Base-by-base conservation (phyloP, 2,797 vertebrate species). In the Myotis vivesi region DNA sequence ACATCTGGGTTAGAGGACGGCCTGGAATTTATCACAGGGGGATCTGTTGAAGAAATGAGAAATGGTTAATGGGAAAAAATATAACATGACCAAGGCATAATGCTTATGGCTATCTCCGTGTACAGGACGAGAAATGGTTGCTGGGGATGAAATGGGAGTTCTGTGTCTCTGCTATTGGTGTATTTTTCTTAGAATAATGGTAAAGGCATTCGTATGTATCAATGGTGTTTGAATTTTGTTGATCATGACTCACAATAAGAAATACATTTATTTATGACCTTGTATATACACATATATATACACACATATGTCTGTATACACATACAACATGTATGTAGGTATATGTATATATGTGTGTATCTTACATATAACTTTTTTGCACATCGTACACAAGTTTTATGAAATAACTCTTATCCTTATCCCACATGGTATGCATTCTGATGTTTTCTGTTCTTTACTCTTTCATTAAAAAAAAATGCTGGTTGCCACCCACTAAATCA, bases 211-310 rank as follows among this genome's bases (percentile, higher is more conserved):
- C 17, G 44, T 51, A 9, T 28, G 13, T 68, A 68, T 92, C 38
- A 80, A 0, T 77, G 41, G 30, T 38, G 11, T 49, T 96, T 64
- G 25, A 69, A 68, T 3, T 30, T 90, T 79, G 87, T 69, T 72
- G 8, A 36, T 94, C 30, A 89, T 69, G 36, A 77, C 71, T 55
- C 33, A 41, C 30, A 82, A 41, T 76, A 72, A 87, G 16, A 94
- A 90, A 77, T 72, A 90, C 7, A 95, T 46, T 73, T 93, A 69
- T 66, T 73, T 12, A 77, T 91, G 68, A 80, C 16, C 33, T 11
- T 71, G 6, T 62, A 73, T 46, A 73, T 3, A 55, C 3, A 62
- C 28, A 36, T 30, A 30, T 30, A 30, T 38, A 22, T 15, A 68
- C 8, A 46, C 33, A 53, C 30, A 38, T 16, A 36, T 17, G 30